A percentile compares a stretch with the other conserved stretches of the same genome.
Evolutionary conservation across 2,797 vertebrate species (phyloP).

Genomic region (Amblyopsis hoosieri): DNA sequence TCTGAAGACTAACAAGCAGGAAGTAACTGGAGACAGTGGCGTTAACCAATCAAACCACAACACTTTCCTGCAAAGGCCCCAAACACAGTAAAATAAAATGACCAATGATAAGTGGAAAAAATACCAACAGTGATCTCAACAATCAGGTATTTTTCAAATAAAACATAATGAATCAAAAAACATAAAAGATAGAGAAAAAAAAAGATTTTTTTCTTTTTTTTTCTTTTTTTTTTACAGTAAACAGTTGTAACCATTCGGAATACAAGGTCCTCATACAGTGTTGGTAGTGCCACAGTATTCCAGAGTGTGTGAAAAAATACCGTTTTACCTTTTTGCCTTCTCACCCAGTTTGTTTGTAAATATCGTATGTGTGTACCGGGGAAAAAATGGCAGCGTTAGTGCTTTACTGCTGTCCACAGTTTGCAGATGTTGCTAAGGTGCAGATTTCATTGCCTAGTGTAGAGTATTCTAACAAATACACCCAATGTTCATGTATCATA

Average conservation of each 20-base stretch:
- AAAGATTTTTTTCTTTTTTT: conserved; percentile 24
- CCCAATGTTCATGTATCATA: conserved; percentile 44
- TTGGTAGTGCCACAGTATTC: conserved; percentile 50
- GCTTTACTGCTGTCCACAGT: conserved; percentile 24
- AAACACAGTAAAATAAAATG: conserved; percentile 32
- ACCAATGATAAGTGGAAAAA: conserved; percentile 37
- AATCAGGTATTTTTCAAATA: conserved; percentile 44
- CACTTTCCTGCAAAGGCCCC: conserved; percentile 12
- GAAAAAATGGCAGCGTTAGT: conserved; percentile 37
- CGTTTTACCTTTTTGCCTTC: conserved; percentile 54
- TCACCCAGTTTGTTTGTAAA: conserved; percentile 65
- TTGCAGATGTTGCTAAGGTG: conserved; percentile 43
- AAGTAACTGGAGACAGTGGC: conserved; percentile 33
- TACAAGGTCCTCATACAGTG: conserved; percentile 52
- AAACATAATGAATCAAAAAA: conserved; percentile 17
- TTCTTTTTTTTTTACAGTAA: conserved; percentile 20
- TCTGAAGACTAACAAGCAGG: conserved; percentile 47
- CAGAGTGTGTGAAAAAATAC: conserved; percentile 41
- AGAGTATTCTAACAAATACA: conserved; percentile 26
- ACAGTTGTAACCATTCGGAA: conserved; percentile 55
- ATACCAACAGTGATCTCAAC: conserved; percentile 40
- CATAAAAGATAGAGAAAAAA: conserved; percentile 34
- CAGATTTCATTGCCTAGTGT: conserved; percentile 25
- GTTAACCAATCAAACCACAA: conserved; percentile 50
- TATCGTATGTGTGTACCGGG: conserved; percentile 62